Base-by-base conservation (phyloP, 2,888 invertebrate species). In the Labia minor region DNA sequence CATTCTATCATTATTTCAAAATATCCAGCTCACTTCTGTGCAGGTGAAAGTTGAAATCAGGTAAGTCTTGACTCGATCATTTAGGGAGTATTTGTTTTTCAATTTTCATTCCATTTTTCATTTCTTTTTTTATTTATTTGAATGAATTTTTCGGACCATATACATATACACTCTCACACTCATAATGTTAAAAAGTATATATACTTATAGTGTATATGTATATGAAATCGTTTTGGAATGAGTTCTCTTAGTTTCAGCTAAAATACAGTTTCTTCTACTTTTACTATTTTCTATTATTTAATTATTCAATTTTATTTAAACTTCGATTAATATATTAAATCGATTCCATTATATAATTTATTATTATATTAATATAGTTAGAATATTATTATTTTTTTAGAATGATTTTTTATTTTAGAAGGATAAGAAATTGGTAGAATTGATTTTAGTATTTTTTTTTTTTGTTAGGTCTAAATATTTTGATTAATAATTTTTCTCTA, bases 41-140 rank as follows among this genome's bases (percentile, higher is more conserved):
- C 26, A 70, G 70, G 70, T 71, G 71, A 70, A 70, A 71, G 70
- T 71, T 70, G 70, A 70, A 71, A 70, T 67, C 69, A 70, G 69
- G 70, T 70, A 71, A 70, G 71, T 70, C 68, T 66, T 61, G 21
- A 66, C 65, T 63, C 64, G 65, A 21, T 62, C 63, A 33, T 20
- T 62, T 49, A 21, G 26, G 21, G 20, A 62, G 37, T 68, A n/a
- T 37, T 61, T 66, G 68, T 64, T 67, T 20, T 69, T 21, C 64
- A 64, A n/a, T n/a, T n/a, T n/a, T n/a, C 37, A 26, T 65, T 62
- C 65, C 65, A 18, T 64, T 21, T 65, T 62, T 63, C 65, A 18
- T 64, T 21, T 67, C 61, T 62, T 62, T 68, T 37, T 26, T 18
- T 20, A n/a, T 67, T 66, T 69, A 49, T 49, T 49, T 49, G 49